These are phyloP conservation scores for Pelecanus crispus DNA, from an alignment of 2,113 vertebrate species.

Conservation along the genomic window DNA sequence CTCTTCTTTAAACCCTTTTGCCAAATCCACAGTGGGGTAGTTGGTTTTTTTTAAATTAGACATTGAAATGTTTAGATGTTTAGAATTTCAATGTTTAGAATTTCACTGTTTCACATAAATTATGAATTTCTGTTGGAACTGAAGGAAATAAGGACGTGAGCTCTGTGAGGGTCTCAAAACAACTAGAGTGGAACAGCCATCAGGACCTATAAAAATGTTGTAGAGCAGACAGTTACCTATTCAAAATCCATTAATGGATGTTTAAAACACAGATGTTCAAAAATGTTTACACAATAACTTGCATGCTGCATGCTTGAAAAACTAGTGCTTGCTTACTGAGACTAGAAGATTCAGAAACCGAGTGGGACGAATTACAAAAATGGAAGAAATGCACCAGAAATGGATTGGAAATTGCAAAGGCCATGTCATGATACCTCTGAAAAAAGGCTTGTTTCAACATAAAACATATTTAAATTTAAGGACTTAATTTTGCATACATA, in stretches of 20 bases:
- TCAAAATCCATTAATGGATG: not conserved
- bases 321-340: not conserved
- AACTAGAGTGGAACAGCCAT: not conserved
- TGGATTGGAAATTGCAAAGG: not conserved
- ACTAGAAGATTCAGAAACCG: not conserved
- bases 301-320: not conserved
- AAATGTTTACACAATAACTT: not conserved
- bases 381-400: not conserved
- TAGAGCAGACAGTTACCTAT: not conserved
- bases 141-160: not conserved
- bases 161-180: not conserved
- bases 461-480: not conserved
- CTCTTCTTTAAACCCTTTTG: not conserved
- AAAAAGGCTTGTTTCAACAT: not conserved
- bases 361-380: not conserved
- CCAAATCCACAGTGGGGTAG: not conserved
- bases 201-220: not conserved
- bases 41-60: not conserved
- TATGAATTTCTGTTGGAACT: not conserved
- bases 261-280: not conserved
- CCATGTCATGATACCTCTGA: not conserved
- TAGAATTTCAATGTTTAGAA: not conserved
- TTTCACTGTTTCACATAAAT: not conserved
- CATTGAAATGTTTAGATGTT: too few species aligned
- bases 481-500: not conserved